phyloP scores from a whole-genome alignment of 2,797 vertebrate species.

The Eremophila alpestris region DNA sequence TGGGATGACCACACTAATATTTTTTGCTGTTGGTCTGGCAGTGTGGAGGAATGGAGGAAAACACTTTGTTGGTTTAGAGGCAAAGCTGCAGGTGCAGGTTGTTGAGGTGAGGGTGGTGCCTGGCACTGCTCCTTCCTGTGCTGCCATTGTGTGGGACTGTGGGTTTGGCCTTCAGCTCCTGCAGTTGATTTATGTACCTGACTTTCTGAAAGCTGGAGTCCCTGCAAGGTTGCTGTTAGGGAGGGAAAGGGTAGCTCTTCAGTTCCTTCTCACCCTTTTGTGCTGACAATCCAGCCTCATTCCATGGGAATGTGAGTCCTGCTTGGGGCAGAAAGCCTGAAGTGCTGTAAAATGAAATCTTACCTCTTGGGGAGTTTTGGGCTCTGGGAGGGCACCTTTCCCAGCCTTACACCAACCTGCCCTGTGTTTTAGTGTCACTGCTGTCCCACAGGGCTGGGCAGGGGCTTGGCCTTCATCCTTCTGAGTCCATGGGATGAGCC shows the following conservation, averaged over 20 bases:
- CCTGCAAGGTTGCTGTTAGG: background rate
- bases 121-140: accelerated
- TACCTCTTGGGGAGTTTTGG: background rate
- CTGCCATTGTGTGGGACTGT: background rate
- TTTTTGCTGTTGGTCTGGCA: background rate
- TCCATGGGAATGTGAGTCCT: background rate
- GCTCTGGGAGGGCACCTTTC: background rate
- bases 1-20: accelerated
- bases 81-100: background rate
- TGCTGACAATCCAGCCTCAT: background rate
- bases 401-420: background rate
- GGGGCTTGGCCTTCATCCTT: background rate
- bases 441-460: background rate
- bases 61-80: background rate
- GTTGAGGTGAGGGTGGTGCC: background rate
- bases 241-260: background rate
- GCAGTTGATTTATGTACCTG: background rate
- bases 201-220: background rate
- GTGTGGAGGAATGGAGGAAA: background rate
- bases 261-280: background rate
- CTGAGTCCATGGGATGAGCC: accelerated
- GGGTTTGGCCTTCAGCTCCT: background rate
- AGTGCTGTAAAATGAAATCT: background rate
- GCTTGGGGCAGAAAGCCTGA: background rate
- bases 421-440: background rate